phyloP scores from a whole-genome alignment of 2,797 vertebrate genomes.

The Cryptoprocta ferox region DNA sequence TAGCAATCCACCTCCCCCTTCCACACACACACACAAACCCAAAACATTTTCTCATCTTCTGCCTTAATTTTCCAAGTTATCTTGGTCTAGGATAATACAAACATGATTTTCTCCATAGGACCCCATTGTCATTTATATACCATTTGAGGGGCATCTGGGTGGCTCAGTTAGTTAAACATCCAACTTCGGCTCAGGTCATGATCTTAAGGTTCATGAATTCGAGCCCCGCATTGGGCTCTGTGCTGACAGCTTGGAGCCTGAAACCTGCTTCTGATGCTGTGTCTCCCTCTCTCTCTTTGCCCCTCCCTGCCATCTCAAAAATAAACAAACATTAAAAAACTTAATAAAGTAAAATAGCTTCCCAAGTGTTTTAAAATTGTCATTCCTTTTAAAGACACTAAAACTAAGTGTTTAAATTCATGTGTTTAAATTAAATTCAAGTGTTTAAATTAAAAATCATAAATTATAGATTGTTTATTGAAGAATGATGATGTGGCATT shows the following conservation, averaged over 20 bases:
- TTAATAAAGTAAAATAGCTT: not conserved
- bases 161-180: too few relatives aligned
- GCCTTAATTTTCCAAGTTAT: not conserved
- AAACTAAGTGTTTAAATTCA: not conserved
- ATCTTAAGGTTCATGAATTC: too few relatives aligned
- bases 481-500: not conserved
- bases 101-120: not conserved
- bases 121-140: not conserved
- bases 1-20: not conserved
- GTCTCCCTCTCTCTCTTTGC: too few relatives aligned
- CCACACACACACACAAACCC: too few relatives aligned
- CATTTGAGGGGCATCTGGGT: not conserved
- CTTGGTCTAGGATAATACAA: not conserved
- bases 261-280: too few relatives aligned
- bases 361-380: not conserved
- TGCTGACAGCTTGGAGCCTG: too few relatives aligned
- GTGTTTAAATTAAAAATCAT: not conserved
- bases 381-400: not conserved
- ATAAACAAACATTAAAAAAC: too few relatives aligned
- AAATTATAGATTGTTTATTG: not conserved
- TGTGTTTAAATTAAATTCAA: too few relatives aligned
- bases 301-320: too few relatives aligned
- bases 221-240: too few relatives aligned
- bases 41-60: not conserved
- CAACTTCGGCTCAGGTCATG: too few relatives aligned